phyloP scores from a whole-genome alignment of 2,797 vertebrate species.

The Caiman crocodilus region DNA sequence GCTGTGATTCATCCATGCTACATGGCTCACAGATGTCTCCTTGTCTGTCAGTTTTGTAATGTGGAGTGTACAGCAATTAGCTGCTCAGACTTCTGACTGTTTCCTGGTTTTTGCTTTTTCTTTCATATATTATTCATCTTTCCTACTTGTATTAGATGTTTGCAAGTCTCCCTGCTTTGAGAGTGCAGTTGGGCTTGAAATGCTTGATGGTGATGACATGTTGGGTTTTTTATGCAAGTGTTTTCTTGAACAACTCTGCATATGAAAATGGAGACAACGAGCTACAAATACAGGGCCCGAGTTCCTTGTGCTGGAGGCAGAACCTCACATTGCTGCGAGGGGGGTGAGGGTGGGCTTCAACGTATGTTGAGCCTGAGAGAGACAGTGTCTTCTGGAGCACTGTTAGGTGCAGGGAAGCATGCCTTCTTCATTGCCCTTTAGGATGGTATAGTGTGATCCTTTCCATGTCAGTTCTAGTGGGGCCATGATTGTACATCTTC shows the following conservation, averaged over 20 bases:
- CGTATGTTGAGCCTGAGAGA: not conserved
- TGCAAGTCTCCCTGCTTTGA: slow-evolving; percentile 61
- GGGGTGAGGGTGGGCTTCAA: accelerated
- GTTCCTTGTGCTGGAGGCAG: not conserved
- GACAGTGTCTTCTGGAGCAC: not conserved
- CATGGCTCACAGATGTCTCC: not conserved
- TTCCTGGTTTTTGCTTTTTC: slow-evolving; percentile 66
- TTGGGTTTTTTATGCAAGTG: slow-evolving; percentile 6
- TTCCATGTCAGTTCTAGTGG: not conserved
- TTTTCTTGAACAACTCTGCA: not conserved
- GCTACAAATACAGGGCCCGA: not conserved
- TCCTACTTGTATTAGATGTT: slow-evolving; percentile 66
- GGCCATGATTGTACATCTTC: not conserved
- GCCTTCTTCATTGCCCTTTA: not conserved
- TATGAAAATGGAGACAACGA: not conserved
- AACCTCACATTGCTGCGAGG: not conserved
- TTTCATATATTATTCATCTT: slow-evolving; percentile 77
- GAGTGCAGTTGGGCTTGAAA: slow-evolving; percentile 43
- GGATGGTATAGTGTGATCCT: not conserved
- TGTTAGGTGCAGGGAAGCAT: not conserved
- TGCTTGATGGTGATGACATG: slow-evolving; percentile 52
- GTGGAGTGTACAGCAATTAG: slow-evolving; percentile 47
- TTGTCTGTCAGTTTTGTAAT: not conserved
- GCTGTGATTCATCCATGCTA: not conserved
- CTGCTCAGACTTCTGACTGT: slow-evolving; percentile 44